Base-by-base conservation (phyloP, 1,140 invertebrate genomes). In the Cherax quadricarinatus region DNA sequence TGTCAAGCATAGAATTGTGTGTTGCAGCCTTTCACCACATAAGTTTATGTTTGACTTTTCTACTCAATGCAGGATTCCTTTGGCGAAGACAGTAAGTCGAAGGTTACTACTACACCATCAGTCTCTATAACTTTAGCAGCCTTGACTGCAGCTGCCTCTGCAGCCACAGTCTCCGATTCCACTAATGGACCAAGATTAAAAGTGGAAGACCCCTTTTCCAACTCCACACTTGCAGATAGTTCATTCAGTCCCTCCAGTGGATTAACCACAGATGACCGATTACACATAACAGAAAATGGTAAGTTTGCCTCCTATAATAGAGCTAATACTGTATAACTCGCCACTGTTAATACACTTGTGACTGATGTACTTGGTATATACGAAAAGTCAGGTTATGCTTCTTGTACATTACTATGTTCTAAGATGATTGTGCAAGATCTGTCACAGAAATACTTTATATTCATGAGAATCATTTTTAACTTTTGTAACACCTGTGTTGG, bases 211-310 rank as follows among this genome's bases (percentile, higher is more conserved):
- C 90, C 73, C 0, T 75, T 30, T 24, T 48, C 85, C 12, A 86
- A 86, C 70, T 80, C 84, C 75, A 91, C 57, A n/a, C 84, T 62
- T 16, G 90, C 62, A 57, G 90, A 91, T 60, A 91, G 90, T 53
- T 91, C 90, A 5, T 91, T 78, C 48, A 91, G 90, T 70, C 90
- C 90, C 18, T 86, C 90, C 21, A 83, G 88, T 30, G 78, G 75
- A 9, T 57, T 88, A 49, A 62, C 83, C 30, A 88, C 53, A 21
- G 90, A 91, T 48, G 90, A 87, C 51, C 75, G 90, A 82, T 70
- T 91, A n/a, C 83, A 85, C 18, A 62, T 87, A 30, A 82, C 84
- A 12, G 90, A 91, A 80, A 91, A 91, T 91, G 90, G 90, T 91
- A 53, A 70, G 88, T 90, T 73, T 24, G 5, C 48, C 5, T 70